Percentiles rank a stretch among this genome's conserved stretches.
Evolutionary conservation across 2,888 invertebrate genomes (phyloP).

Genomic region (Trimorus sp.): DNA sequence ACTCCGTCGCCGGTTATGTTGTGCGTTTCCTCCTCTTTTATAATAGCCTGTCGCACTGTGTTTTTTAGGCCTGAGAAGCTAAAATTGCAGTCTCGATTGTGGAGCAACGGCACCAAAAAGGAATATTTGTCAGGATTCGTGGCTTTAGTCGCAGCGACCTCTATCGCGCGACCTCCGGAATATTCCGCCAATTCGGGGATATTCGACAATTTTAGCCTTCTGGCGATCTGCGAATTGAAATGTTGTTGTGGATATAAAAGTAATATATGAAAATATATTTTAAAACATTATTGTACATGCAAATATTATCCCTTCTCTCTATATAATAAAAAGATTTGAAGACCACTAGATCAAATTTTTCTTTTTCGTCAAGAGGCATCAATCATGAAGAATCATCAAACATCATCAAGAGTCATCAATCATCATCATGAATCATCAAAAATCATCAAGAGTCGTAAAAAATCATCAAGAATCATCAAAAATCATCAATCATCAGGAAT

Average conservation of each 20-base stretch:
- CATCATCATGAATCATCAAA: no score
- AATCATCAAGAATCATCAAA: no score
- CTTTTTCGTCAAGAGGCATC: no score
- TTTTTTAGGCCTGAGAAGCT: slow-evolving; percentile 93
- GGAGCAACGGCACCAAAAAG: slow-evolving; percentile 86
- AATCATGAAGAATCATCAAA: no score
- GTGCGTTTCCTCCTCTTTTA: slow-evolving; percentile 84
- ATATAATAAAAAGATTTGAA: no score
- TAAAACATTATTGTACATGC: no score
- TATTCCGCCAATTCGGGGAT: slow-evolving; percentile 87
- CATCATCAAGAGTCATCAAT: no score
- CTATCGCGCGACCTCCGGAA: slow-evolving; percentile 93
- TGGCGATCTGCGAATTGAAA: slow-evolving; percentile 84
- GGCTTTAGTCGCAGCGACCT: slow-evolving; percentile 88
- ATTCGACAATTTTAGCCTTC: slow-evolving; percentile 91
- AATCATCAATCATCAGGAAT: no score
- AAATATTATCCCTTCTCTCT: no score
- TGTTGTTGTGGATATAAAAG: background rate
- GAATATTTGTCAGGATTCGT: slow-evolving; percentile 85
- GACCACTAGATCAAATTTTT: no score
- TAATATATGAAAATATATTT: no score
- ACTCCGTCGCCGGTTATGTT: slow-evolving; percentile 86
- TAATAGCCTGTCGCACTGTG: slow-evolving; percentile 83
- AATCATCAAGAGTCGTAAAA: no score
- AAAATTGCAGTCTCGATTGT: slow-evolving; percentile 91